These are phyloP conservation scores for Montipora efflorescens DNA, from an alignment of 64 coral and sea anemone genomes.

Conservation along the genomic window DNA sequence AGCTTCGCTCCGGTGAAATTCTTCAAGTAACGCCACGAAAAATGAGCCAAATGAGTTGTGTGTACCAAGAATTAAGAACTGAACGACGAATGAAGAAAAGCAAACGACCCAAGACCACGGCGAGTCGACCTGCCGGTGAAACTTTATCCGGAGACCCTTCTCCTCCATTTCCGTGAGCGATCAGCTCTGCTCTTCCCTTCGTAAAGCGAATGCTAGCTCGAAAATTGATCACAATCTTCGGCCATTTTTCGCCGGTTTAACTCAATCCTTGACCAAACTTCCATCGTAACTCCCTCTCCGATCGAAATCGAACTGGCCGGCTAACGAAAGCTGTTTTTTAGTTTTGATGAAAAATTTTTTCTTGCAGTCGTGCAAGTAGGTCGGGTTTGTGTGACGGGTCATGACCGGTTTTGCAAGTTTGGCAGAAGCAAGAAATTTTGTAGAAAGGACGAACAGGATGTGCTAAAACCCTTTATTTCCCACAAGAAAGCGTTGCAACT, in stretches of 20 bases:
- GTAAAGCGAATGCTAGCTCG: not conserved
- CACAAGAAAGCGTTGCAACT: not conserved
- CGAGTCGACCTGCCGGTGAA: conserved; percentile 58
- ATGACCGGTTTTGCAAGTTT: conserved; percentile 71
- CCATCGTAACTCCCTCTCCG: conserved; percentile 25
- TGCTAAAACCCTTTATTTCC: not conserved
- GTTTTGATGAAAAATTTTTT: conserved; percentile 46
- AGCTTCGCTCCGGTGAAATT: conserved; percentile 85
- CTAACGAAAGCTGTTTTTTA: not conserved
- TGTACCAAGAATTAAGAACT: conserved; percentile 85
- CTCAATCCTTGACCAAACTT: conserved; percentile 26
- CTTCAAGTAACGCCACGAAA: conserved; percentile 83
- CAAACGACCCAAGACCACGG: conserved; percentile 89
- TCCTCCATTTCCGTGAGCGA: not conserved
- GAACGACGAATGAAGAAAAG: conserved; percentile 80
- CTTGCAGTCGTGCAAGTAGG: conserved; percentile 28
- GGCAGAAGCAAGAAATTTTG: not conserved
- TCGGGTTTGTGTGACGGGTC: conserved; percentile 33
- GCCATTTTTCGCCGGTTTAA: conserved; percentile 32
- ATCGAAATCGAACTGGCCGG: not conserved
- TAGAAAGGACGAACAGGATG: not conserved
- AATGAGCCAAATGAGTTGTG: conserved; percentile 89
- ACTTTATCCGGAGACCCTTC: conserved; percentile 40
- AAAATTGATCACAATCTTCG: not conserved
- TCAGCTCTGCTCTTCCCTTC: not conserved